Base-by-base conservation (phyloP, 2,113 vertebrate genomes). In the Channa argus region DNA sequence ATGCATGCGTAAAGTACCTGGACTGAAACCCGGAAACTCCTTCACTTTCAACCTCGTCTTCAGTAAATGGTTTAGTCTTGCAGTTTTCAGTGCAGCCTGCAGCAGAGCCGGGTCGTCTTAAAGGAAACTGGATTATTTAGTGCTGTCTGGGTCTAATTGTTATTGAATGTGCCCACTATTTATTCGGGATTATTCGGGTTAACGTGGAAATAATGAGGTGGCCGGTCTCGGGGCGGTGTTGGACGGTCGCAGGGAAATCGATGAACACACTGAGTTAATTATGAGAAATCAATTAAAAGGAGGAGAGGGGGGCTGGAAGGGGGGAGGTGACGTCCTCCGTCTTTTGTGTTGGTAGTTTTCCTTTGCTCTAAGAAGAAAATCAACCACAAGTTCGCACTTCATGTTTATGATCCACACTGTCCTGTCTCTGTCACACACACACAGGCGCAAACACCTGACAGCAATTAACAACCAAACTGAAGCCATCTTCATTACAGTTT, bases 231-330 rank as follows among this genome's bases (percentile, higher is more conserved):
- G 58, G 77, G 52, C 71, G 60, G 77, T 72, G 77, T 49, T 44
- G 80, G 74, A 71, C 78, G 65, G 73, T 67, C 63, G 74, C 68
- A 60, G 54, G 9, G 49, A 89, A 89, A 94, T 94, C 92, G 86
- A 94, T 93, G 85, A 78, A 90, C 85, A 88, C 92, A 90, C 80
- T 82, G 86, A 93, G 90, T 94, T 94, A 92, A 94, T 94, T 93
- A 92, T 80, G 91, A 88, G 79, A 92, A 94, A 94, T 94, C 93
- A 92, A 93, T 94, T 93, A 92, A 92, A 80, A 88, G 75, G 77
- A 49, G 62, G 77, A 41, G 63, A 11, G 38, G 14, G 11, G 36
- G 3, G 15, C 59, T 55, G 15, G 50, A 24, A 39, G 47, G 65
- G 65, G 36, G 15, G 41, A 13, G 0, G 51, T 11, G 45, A 63